phyloP scores from a whole-genome alignment of 2,888 invertebrate species.

The Xiphydria camelus region DNA sequence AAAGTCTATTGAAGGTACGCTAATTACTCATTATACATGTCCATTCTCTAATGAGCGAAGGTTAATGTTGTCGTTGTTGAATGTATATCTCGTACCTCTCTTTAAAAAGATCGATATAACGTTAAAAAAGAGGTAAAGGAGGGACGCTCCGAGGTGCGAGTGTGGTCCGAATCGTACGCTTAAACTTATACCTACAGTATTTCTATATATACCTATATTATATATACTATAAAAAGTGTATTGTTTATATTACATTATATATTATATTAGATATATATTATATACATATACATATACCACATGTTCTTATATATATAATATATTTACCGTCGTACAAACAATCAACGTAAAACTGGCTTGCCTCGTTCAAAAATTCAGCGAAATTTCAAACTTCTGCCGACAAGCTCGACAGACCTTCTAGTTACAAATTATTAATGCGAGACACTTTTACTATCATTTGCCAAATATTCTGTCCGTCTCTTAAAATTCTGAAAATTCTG shows the following conservation, averaged over 20 bases:
- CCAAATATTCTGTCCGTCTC: too few relatives aligned
- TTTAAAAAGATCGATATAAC: too few relatives aligned
- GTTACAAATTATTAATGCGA: too few relatives aligned
- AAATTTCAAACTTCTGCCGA: too few relatives aligned
- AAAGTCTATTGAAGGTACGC: not conserved
- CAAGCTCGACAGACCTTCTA: too few relatives aligned
- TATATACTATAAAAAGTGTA: slow-evolving; percentile 14
- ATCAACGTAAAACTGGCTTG: not conserved
- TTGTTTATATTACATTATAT: slow-evolving; percentile 16
- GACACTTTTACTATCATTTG: too few relatives aligned
- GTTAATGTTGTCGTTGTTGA: not conserved
- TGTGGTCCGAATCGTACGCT: slow-evolving; percentile 43
- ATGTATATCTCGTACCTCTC: too few relatives aligned
- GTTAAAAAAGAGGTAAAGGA: too few relatives aligned
- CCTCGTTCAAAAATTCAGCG: not conserved
- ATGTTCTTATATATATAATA: slow-evolving; percentile 2
- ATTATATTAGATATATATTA: slow-evolving; percentile 19
- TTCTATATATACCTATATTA: slow-evolving; percentile 34
- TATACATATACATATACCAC: slow-evolving; percentile 12
- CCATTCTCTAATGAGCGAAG: not conserved
- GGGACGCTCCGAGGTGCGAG: too few relatives aligned
- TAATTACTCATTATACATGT: not conserved
- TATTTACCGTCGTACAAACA: not conserved
- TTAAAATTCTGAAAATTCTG: too few relatives aligned
- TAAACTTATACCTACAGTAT: slow-evolving; percentile 40